Evolutionary conservation across 1,140 invertebrate species (phyloP), one percentile per base, ranked within the genome.

Genomic region (Meteorus sp.): DNA sequence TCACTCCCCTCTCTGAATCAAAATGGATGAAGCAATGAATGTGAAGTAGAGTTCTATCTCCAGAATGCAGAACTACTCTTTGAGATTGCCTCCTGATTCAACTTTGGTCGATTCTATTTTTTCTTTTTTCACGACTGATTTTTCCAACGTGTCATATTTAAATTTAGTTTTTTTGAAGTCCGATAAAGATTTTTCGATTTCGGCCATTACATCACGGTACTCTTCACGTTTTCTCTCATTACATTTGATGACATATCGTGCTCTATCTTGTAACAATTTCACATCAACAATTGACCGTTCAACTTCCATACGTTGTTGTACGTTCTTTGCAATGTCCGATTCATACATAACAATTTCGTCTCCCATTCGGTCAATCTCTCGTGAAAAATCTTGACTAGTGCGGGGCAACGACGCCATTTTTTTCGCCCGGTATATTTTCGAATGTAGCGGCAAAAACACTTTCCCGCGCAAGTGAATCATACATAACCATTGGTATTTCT

Each of bases 401-500:
- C n/a, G n/a, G n/a, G n/a, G n/a, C n/a, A n/a, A n/a, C n/a, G n/a
- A n/a, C n/a, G n/a, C n/a, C n/a, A n/a, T n/a, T n/a, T n/a, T n/a
- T n/a, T n/a, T n/a, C n/a, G n/a, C n/a, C n/a, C n/a, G n/a, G n/a
- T n/a, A n/a, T n/a, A n/a, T n/a, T n/a, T n/a, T n/a, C n/a, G n/a
- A n/a, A n/a, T n/a, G n/a, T n/a, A n/a, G n/a, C n/a, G n/a, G n/a
- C n/a, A n/a, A 25, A 20, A 33, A 43, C 4, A n/a, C 5, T 47
- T 64, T 70, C 67, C 68, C 68, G 67, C 68, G 51, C 41, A 66
- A 69, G 63, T 1, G 39, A 41, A 20, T 3, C 20, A 6, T 3
- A n/a, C 2, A 11, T 1, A 0, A 2, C 19, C 1, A 65, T 59
- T 67, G 63, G 65, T 4, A 2, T 7, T 3, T 63, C 15, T n/a